phyloP scores from a whole-genome alignment of 2,797 vertebrate genomes.

The Alcedo atthis region DNA sequence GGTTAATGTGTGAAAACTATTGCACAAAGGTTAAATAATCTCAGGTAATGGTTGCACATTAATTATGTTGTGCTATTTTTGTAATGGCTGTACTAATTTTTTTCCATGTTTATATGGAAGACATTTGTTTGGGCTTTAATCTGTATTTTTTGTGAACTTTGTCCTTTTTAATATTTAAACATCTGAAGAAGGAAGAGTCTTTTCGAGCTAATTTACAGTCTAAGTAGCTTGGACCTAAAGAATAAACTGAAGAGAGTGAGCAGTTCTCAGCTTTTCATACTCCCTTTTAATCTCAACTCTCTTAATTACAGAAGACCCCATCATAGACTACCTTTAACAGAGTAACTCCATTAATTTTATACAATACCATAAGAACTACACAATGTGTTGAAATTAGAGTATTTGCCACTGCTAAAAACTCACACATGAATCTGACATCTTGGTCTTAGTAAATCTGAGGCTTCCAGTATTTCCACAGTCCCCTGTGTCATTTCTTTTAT shows the following conservation, averaged over 20 bases:
- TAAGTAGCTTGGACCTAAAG: background rate
- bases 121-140: background rate
- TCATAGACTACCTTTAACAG: background rate
- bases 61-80: background rate
- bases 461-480: background rate
- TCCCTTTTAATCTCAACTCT: background rate
- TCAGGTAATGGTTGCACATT: background rate
- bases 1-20: background rate
- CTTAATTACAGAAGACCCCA: background rate
- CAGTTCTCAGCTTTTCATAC: background rate
- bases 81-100: background rate
- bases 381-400: background rate
- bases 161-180: background rate
- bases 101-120: background rate
- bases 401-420: background rate
- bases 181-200: background rate
- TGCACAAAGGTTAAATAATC: background rate
- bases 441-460: background rate
- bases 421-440: background rate
- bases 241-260: background rate
- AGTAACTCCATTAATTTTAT: background rate
- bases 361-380: background rate
- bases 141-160: background rate
- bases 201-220: slow-evolving; percentile 13
- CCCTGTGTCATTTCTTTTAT: background rate